These are phyloP conservation scores for Triplophysa yarkandensis DNA, from an alignment of 2,797 vertebrate genomes.

Conservation along the genomic window DNA sequence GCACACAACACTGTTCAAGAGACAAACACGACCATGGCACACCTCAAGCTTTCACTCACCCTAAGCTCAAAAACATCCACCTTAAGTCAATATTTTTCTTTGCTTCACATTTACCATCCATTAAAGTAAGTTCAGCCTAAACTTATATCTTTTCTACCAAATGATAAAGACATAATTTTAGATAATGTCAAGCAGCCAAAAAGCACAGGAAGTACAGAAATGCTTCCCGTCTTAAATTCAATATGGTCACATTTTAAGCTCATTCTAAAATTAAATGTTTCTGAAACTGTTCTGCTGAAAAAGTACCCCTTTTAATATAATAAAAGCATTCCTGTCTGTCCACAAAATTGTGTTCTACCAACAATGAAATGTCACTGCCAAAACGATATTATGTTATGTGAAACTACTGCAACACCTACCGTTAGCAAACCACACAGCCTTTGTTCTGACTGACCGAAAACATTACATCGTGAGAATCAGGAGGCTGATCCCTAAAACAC, in stretches of 20 bases:
- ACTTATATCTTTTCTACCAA: background rate
- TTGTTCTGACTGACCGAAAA: slow-evolving; percentile 55
- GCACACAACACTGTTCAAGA: background rate
- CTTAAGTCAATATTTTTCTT: background rate
- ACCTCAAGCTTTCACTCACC: background rate
- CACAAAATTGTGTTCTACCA: slow-evolving; percentile 18
- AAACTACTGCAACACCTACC: slow-evolving; percentile 43
- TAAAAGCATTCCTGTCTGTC: background rate
- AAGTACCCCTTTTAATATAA: slow-evolving; percentile 7
- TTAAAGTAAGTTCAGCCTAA: background rate
- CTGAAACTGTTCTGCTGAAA: slow-evolving; percentile 1
- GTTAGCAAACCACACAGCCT: slow-evolving; percentile 56
- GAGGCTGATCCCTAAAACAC: slow-evolving; percentile 54
- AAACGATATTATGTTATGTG: slow-evolving; percentile 12
- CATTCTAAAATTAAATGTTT: background rate
- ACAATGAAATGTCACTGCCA: slow-evolving; percentile 24
- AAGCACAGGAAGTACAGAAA: background rate
- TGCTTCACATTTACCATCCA: background rate
- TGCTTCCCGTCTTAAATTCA: background rate
- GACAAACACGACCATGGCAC: slow-evolving; percentile 6
- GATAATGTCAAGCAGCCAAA: background rate
- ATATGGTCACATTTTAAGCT: too few species aligned
- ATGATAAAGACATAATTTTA: background rate
- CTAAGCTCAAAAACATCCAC: slow-evolving; percentile 24
- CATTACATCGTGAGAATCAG: slow-evolving; percentile 53